Conservation (phyloP, 2,113 vertebrate genomes). For the Pelecanus crispus region DNA sequence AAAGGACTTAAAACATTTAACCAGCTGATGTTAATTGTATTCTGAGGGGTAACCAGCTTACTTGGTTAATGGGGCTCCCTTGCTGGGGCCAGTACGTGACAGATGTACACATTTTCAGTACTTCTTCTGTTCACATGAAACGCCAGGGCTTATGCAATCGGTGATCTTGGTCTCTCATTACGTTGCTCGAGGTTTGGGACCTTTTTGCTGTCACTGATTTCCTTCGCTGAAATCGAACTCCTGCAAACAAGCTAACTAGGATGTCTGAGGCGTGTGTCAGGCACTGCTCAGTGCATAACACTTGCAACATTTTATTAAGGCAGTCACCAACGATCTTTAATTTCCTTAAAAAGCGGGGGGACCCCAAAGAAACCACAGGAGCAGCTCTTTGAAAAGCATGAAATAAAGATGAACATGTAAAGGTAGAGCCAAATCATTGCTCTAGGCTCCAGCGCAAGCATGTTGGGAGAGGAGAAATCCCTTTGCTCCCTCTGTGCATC, state of each 20-base stretch:
- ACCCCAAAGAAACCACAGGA: background rate
- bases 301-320: background rate
- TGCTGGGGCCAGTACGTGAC: background rate
- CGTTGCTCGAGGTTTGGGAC: rapidly evolving
- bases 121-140: background rate
- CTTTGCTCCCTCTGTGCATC: background rate
- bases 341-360: background rate
- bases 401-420: background rate
- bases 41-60: background rate
- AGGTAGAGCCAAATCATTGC: background rate
- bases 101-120: background rate
- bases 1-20: background rate
- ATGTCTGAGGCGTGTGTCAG: background rate
- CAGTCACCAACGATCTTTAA: background rate
- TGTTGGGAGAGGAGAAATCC: background rate
- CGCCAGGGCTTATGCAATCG: rapidly evolving
- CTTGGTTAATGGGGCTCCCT: background rate
- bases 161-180: background rate
- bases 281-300: background rate
- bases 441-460: background rate
- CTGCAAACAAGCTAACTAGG: background rate
- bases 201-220: background rate
- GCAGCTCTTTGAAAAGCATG: background rate
- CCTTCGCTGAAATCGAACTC: background rate
- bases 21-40: background rate